A percentile compares a stretch with the other conserved stretches of the same genome.
Conservation (phyloP, 1,140 invertebrate genomes). For the Drosophila takahashii region DNA sequence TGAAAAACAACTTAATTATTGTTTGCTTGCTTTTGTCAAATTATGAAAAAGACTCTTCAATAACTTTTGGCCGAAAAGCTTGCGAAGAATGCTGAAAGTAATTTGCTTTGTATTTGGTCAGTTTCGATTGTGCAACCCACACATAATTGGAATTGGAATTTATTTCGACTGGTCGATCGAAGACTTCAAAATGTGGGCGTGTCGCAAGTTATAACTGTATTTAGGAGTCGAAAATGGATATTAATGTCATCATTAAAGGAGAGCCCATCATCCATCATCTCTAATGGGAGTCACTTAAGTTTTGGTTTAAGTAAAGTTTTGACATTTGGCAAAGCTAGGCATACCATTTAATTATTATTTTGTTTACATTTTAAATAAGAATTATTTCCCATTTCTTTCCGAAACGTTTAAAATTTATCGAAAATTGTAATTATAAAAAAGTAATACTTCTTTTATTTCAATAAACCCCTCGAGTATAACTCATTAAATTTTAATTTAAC, state of each 20-base stretch:
- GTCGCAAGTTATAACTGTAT: slow-evolving; percentile 51
- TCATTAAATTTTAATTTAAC: not conserved
- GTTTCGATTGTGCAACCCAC: slow-evolving; percentile 71
- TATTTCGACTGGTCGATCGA: slow-evolving; percentile 19
- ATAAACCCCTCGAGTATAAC: not conserved
- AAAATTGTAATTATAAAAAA: no score
- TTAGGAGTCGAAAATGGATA: slow-evolving; percentile 22
- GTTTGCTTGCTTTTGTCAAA: slow-evolving; percentile 52
- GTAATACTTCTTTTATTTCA: not conserved
- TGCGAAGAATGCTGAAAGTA: slow-evolving; percentile 63
- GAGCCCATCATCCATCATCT: slow-evolving; percentile 32
- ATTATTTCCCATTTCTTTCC: not conserved
- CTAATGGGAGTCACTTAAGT: slow-evolving; percentile 7
- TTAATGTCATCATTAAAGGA: slow-evolving; percentile 57
- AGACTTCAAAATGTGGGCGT: slow-evolving; percentile 41
- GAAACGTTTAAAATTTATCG: not conserved
- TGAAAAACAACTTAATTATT: slow-evolving; percentile 74
- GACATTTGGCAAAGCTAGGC: not conserved
- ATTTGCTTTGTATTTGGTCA: slow-evolving; percentile 66
- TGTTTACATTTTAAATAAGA: not conserved
- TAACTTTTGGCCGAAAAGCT: slow-evolving; percentile 54
- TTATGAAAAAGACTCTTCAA: slow-evolving; percentile 60
- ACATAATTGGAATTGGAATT: slow-evolving; percentile 45
- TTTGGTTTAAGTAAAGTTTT: slow-evolving; percentile 9
- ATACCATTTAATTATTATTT: slow-evolving; percentile 1